A percentile compares a stretch with the other conserved stretches of the same genome.
Evolutionary conservation across 2,797 vertebrate genomes (phyloP).

Genomic region (Furcifer pardalis): DNA sequence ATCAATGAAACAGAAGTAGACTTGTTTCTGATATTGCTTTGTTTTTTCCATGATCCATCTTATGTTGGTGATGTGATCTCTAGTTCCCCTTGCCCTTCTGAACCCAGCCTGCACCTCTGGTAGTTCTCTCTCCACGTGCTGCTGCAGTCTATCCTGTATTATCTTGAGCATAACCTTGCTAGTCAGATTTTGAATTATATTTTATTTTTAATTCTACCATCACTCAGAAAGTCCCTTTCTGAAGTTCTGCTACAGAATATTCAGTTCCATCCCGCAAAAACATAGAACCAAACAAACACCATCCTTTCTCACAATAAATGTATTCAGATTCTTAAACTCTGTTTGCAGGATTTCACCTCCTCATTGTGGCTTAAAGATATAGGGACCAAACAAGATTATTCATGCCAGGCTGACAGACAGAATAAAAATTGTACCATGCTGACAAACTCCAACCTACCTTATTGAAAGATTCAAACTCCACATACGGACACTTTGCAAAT

Average conservation of each 20-base stretch:
- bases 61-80: too few relatives aligned
- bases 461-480: slow-evolving; percentile 96
- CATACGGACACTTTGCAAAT: slow-evolving; percentile 82
- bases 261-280: not conserved
- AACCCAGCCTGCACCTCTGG: too few relatives aligned
- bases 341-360: not conserved
- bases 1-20: too few relatives aligned
- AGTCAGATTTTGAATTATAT: too few relatives aligned
- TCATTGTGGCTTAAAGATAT: not conserved
- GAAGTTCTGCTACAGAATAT: slow-evolving; percentile 18
- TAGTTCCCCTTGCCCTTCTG: too few relatives aligned
- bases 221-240: not conserved
- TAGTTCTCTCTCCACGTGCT: too few relatives aligned
- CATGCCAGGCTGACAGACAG: too few relatives aligned
- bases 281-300: not conserved
- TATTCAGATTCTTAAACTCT: not conserved
- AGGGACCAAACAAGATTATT: not conserved
- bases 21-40: too few relatives aligned
- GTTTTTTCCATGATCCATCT: too few relatives aligned
- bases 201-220: not conserved
- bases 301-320: not conserved
- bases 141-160: too few relatives aligned
- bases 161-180: too few relatives aligned
- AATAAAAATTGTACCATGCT: slow-evolving; percentile 23
- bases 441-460: slow-evolving; percentile 82